Conservation (phyloP, 2,888 invertebrate species). For the Pyrgus malvae region DNA sequence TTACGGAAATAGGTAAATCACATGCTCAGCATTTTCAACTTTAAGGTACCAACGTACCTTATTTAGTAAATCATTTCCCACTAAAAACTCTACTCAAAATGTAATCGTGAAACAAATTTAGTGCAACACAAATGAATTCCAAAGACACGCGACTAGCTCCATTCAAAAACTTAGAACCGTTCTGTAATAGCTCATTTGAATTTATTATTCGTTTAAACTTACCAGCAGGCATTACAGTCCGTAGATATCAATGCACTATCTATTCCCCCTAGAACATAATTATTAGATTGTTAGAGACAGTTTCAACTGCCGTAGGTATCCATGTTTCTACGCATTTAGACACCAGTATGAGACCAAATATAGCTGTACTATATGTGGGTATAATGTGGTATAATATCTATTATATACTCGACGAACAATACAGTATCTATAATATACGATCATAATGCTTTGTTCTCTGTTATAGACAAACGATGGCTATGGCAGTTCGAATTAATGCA, state of each 20-base stretch:
- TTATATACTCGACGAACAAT: too few species aligned
- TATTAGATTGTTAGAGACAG: slow-evolving; percentile 17
- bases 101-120: slow-evolving; percentile 40
- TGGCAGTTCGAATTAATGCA: slow-evolving; percentile 54
- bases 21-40: too few species aligned
- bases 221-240: slow-evolving; percentile 2
- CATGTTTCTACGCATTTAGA: slow-evolving; percentile 15
- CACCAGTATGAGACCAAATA: neutral
- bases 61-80: slow-evolving; percentile 12
- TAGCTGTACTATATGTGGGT: too few species aligned
- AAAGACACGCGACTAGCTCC: slow-evolving; percentile 50
- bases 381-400: too few species aligned
- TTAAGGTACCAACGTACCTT: too few species aligned
- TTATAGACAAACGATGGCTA: slow-evolving; percentile 40
- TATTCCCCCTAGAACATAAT: slow-evolving; percentile 13
- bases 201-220: slow-evolving; percentile 54
- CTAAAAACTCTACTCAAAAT: slow-evolving; percentile 14
- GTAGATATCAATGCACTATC: slow-evolving; percentile 5
- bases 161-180: slow-evolving; percentile 57
- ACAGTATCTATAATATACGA: slow-evolving; percentile 13
- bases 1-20: too few species aligned
- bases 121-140: slow-evolving; percentile 67
- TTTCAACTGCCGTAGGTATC: slow-evolving; percentile 3
- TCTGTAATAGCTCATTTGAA: slow-evolving; percentile 63
- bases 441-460: slow-evolving; percentile 16